Conservation (phyloP, 2,797 vertebrate genomes). For the Ptychobarbus kaznakovi region DNA sequence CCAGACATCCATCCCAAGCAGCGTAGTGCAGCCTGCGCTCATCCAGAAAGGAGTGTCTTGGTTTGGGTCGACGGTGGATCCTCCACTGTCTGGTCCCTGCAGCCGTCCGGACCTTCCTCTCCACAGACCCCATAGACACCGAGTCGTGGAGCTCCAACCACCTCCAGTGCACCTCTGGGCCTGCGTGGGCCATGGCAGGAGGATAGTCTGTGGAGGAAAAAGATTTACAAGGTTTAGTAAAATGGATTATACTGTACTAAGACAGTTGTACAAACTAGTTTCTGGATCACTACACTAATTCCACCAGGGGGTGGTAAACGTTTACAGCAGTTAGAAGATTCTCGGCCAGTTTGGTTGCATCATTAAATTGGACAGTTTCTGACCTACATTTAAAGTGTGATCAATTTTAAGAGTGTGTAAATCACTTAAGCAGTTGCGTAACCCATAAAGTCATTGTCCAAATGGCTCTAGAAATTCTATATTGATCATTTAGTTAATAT, state of each 20-base stretch:
- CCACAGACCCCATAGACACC: conserved; percentile 62
- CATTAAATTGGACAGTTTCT: conserved; percentile 24
- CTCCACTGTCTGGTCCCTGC: conserved; percentile 64
- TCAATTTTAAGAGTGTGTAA: conserved; percentile 20
- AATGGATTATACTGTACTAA: neutral
- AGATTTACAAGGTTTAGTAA: neutral
- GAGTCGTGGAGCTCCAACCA: conserved; percentile 69
- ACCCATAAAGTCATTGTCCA: conserved; percentile 11
- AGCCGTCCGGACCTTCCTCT: conserved; percentile 59
- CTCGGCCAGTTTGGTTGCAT: conserved; percentile 17
- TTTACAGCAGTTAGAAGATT: conserved; percentile 13
- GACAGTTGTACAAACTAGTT: neutral
- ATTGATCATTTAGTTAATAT: conserved; percentile 13
- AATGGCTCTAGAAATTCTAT: neutral
- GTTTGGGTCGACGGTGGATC: conserved; percentile 59
- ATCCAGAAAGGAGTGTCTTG: conserved; percentile 56
- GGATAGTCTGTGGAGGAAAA: conserved; percentile 16
- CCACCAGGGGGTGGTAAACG: conserved; percentile 41
- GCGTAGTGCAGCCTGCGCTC: conserved; percentile 63
- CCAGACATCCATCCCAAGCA: conserved; percentile 64
- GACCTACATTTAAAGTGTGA: conserved; percentile 27
- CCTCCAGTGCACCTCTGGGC: conserved; percentile 63
- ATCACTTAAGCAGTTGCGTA: conserved; percentile 26
- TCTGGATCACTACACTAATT: neutral
- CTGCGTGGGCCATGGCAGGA: conserved; percentile 58